Conservation (phyloP, 2,888 invertebrate species). For the Dysmachus trigonus region DNA sequence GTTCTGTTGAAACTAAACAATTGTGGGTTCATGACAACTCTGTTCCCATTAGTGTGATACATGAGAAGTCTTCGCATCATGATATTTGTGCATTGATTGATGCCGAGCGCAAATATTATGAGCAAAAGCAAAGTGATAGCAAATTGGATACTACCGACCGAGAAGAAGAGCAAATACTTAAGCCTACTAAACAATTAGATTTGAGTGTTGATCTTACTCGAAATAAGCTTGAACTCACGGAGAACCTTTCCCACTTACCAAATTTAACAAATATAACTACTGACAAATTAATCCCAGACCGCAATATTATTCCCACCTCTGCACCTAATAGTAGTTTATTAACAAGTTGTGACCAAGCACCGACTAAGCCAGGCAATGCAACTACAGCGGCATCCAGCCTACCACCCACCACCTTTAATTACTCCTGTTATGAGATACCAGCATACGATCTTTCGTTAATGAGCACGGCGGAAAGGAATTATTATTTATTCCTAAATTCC, state of each 20-base stretch:
- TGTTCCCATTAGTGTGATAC: background rate
- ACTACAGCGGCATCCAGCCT: background rate
- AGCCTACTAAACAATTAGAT: constrained; percentile 19
- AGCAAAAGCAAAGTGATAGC: constrained; percentile 13
- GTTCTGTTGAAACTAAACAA: background rate
- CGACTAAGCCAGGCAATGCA: background rate
- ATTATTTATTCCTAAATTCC: constrained; percentile 49
- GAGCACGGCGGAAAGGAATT: constrained; percentile 52
- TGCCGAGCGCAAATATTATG: constrained; percentile 42
- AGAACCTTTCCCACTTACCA: constrained; percentile 34
- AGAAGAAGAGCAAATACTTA: constrained; percentile 45
- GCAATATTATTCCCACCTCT: constrained; percentile 33
- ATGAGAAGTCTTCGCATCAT: background rate
- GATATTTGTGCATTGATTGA: constrained; percentile 38
- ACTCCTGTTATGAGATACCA: constrained; percentile 51
- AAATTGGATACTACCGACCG: constrained; percentile 1
- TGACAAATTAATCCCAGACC: constrained; percentile 36
- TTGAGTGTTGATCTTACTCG: constrained; percentile 14
- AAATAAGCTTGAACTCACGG: background rate
- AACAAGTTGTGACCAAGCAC: constrained; percentile 34
- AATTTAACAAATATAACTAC: constrained; percentile 34
- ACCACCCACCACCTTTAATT: constrained; percentile 31
- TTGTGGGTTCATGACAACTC: background rate
- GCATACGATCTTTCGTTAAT: constrained; percentile 51
- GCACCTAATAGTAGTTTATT: constrained; percentile 46